phyloP scores from a whole-genome alignment of 2,888 invertebrate species.

The Thumatha senex region DNA sequence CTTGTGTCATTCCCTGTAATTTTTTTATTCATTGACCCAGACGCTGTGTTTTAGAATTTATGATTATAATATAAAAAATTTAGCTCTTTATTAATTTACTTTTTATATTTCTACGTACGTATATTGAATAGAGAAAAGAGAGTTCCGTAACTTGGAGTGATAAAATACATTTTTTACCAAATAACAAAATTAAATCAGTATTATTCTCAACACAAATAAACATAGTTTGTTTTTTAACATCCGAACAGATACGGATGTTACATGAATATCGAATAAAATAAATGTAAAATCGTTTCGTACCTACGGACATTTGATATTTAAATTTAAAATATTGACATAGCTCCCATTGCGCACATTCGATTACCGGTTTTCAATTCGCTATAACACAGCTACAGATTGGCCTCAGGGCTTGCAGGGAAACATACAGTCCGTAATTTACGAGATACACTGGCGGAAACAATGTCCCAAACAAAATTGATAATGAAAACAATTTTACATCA shows the following conservation, averaged over 20 bases:
- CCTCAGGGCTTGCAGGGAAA: constrained; percentile 70
- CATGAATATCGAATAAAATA: constrained; percentile 60
- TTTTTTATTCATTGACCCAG: constrained; percentile 38
- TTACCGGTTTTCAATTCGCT: constrained; percentile 81
- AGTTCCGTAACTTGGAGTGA: too few species aligned
- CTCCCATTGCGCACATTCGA: constrained; percentile 78
- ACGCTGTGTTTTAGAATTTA: constrained; percentile 28
- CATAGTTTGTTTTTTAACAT: constrained; percentile 49
- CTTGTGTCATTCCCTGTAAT: constrained; percentile 42
- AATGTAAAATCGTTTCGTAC: constrained; percentile 56
- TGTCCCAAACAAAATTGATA: constrained; percentile 73
- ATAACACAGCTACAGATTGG: constrained; percentile 68
- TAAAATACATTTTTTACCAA: neutral
- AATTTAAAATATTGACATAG: constrained; percentile 80
- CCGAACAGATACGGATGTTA: constrained; percentile 57
- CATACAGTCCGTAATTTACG: constrained; percentile 79
- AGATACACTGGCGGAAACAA: constrained; percentile 73
- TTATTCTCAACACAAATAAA: constrained; percentile 23
- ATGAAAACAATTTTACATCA: constrained; percentile 77
- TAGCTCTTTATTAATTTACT: constrained; percentile 1
- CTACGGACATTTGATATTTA: constrained; percentile 72
- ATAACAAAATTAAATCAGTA: constrained; percentile 11
- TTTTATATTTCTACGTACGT: neutral
- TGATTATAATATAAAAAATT: constrained; percentile 12
- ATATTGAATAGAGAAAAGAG: neutral